Percentiles rank a stretch among this genome's conserved stretches.
Conservation (phyloP, 2,797 vertebrate species). For the Uromys caudimaculatus region DNA sequence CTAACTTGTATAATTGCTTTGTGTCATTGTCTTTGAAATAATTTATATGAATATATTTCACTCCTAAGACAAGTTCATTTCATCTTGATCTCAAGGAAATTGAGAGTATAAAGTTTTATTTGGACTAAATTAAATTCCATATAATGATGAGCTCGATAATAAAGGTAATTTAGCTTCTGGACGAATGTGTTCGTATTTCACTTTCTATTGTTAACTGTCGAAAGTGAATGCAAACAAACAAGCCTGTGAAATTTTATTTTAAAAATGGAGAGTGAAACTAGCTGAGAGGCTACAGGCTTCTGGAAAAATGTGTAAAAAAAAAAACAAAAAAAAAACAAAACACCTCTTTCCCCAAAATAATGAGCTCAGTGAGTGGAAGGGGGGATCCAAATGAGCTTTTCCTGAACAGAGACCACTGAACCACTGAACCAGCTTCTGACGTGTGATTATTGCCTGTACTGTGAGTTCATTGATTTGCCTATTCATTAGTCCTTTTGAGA, state of each 20-base stretch:
- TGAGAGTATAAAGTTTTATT: conserved; percentile 55
- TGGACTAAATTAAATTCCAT: conserved; percentile 35
- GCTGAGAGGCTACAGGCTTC: conserved; percentile 48
- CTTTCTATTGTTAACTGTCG: conserved; percentile 51
- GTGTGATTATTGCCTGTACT: background rate
- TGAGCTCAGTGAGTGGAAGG: background rate
- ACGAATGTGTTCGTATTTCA: conserved; percentile 56
- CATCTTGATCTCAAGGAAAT: conserved; percentile 19
- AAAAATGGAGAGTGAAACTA: conserved; percentile 77
- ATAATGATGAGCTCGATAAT: conserved; percentile 29
- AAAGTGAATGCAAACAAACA: conserved; percentile 53
- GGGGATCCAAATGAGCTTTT: background rate
- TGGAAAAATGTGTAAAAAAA: conserved; percentile 4
- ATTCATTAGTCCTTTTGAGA: background rate
- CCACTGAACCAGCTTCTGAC: background rate
- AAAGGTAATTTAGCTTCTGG: conserved; percentile 41
- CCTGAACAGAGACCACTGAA: background rate
- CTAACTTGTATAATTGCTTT: conserved; percentile 18
- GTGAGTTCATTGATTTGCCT: background rate
- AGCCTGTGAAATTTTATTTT: conserved; percentile 64
- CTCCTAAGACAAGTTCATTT: conserved; percentile 43
- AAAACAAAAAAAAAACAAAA: background rate
- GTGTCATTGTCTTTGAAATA: conserved; percentile 39
- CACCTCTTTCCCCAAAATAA: background rate
- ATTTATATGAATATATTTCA: conserved; percentile 25